Conservation (phyloP, 2,113 vertebrate species). For the Etia nguti region DNA sequence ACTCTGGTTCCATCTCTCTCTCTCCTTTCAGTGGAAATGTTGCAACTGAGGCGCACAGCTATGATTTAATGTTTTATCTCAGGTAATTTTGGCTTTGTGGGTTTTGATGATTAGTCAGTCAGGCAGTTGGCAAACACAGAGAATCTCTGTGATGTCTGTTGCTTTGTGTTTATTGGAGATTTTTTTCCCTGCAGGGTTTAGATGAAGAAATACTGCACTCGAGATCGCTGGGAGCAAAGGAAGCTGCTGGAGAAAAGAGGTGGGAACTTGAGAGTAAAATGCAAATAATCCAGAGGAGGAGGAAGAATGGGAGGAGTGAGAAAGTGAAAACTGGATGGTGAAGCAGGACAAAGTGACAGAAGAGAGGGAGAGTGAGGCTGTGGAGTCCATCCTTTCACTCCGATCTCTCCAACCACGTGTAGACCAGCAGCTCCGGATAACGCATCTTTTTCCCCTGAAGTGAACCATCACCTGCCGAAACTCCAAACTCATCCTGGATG, state of each 20-base stretch:
- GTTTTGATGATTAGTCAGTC: background rate
- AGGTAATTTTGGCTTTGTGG: accelerated
- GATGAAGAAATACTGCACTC: background rate
- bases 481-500: background rate
- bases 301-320: slow-evolving; percentile 12
- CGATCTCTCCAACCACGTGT: background rate
- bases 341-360: background rate
- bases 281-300: background rate
- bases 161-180: accelerated
- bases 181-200: background rate
- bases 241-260: background rate
- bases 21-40: background rate
- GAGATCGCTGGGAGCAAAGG: background rate
- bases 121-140: background rate
- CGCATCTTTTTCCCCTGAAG: background rate
- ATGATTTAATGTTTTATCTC: background rate
- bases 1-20: background rate
- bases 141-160: background rate
- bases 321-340: background rate
- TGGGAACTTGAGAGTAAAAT: background rate
- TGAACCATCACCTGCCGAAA: background rate
- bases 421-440: background rate
- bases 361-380: background rate
- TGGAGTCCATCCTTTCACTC: background rate
- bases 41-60: background rate